A percentile compares a stretch with the other conserved stretches of the same genome.
These are phyloP conservation scores for Corynorhinus townsendii DNA, from an alignment of 2,113 vertebrate genomes.

Conservation along the genomic window DNA sequence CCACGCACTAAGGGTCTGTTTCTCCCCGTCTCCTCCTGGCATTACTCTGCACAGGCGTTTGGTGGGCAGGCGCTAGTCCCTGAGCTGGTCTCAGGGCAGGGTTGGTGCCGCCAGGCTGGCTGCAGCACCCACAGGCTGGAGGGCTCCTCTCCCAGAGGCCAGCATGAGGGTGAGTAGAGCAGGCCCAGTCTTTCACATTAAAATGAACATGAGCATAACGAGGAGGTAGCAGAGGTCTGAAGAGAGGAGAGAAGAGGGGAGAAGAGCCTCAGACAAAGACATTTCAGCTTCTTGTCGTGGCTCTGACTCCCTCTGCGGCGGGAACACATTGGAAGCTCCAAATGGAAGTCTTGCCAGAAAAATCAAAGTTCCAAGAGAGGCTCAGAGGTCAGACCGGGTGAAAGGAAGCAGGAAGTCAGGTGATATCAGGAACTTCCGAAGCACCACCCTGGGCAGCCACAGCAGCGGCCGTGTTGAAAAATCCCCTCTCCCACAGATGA, in stretches of 20 bases:
- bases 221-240: slow-evolving; percentile 53
- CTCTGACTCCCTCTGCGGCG: neutral
- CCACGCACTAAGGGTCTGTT: neutral
- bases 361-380: neutral
- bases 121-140: neutral
- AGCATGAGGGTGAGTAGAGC: slow-evolving; percentile 44
- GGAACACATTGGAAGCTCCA: neutral
- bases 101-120: neutral
- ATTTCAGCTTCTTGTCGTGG: neutral
- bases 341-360: neutral
- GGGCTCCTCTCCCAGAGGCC: neutral
- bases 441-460: too few relatives aligned
- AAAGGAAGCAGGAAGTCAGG: neutral
- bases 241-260: neutral
- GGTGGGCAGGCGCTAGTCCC: neutral
- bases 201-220: slow-evolving; percentile 47
- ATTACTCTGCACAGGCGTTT: neutral
- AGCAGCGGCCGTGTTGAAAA: neutral
- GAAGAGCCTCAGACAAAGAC: neutral
- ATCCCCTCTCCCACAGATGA: neutral
- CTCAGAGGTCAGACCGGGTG: neutral
- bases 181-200: slow-evolving; percentile 54
- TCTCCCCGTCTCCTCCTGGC: neutral
- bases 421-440: neutral
- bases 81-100: neutral